phyloP scores from a whole-genome alignment of 2,113 vertebrate genomes.

The Ursus arctos region DNA sequence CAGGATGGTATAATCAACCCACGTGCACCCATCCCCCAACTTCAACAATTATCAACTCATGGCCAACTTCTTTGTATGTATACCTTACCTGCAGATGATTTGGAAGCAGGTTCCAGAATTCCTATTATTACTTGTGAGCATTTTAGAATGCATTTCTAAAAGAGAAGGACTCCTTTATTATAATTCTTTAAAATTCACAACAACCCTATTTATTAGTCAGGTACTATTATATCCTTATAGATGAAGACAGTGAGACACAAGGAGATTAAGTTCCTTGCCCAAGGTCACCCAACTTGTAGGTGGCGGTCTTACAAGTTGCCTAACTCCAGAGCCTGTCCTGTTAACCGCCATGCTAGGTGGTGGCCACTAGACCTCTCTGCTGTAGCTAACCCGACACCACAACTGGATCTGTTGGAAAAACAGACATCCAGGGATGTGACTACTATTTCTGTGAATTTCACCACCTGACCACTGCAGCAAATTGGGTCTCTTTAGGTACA shows the following conservation, averaged over 20 bases:
- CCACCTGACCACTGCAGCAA: background rate
- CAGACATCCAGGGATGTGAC: background rate
- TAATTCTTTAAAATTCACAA: constrained; percentile 12
- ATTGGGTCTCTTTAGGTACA: background rate
- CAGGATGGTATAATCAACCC: background rate
- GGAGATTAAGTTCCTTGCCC: background rate
- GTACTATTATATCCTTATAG: background rate
- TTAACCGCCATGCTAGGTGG: background rate
- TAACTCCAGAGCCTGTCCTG: background rate
- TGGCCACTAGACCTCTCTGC: background rate
- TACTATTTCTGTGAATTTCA: background rate
- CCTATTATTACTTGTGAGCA: background rate
- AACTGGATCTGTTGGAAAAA: background rate
- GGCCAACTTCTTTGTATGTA: background rate
- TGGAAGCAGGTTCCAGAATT: background rate
- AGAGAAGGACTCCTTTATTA: background rate
- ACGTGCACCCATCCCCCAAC: accelerated
- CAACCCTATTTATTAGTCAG: background rate
- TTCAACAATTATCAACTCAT: background rate
- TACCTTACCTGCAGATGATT: background rate
- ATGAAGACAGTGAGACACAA: background rate
- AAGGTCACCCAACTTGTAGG: background rate
- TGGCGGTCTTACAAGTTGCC: background rate
- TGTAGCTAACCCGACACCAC: background rate
- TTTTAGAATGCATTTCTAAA: constrained; percentile 48